A percentile compares a stretch with the other conserved stretches of the same genome.
These are phyloP conservation scores for Apodemus speciosus DNA, from an alignment of 2,113 vertebrate genomes.

Conservation along the genomic window DNA sequence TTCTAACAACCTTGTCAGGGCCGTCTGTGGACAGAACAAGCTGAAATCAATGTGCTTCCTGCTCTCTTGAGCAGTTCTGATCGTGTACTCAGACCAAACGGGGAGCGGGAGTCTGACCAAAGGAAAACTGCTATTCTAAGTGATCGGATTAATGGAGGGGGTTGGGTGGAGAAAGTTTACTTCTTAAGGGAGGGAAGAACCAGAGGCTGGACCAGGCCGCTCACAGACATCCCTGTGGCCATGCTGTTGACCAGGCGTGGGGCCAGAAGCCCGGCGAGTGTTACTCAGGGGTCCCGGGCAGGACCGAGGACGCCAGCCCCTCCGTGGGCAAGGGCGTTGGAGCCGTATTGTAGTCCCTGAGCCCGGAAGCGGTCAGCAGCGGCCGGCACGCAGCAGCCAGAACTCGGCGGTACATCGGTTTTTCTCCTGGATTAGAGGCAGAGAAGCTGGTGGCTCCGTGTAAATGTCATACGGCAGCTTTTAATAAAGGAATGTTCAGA, in stretches of 20 bases:
- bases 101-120: conserved; percentile 81
- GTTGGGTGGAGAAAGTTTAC: conserved; percentile 80
- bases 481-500: conserved; percentile 86
- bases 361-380: neutral
- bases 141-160: conserved; percentile 29
- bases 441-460: conserved; percentile 82
- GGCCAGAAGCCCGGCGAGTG: neutral
- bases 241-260: neutral
- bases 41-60: conserved; percentile 95
- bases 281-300: neutral
- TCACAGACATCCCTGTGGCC: neutral
- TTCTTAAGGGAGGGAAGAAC: conserved; percentile 52
- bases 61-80: conserved; percentile 90
- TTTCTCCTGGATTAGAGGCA: conserved; percentile 83
- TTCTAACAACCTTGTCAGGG: conserved; percentile 98
- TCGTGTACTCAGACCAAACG: conserved; percentile 84
- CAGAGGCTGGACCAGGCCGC: rapidly evolving
- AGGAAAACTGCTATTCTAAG: conserved; percentile 77
- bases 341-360: neutral
- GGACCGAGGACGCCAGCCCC: neutral
- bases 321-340: rapidly evolving
- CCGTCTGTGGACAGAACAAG: conserved; percentile 93
- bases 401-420: conserved; percentile 74
- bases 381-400: conserved; percentile 39
- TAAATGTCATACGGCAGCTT: conserved; percentile 87